These are phyloP conservation scores for Taenaris catops DNA, from an alignment of 2,888 invertebrate species.

Conservation along the genomic window DNA sequence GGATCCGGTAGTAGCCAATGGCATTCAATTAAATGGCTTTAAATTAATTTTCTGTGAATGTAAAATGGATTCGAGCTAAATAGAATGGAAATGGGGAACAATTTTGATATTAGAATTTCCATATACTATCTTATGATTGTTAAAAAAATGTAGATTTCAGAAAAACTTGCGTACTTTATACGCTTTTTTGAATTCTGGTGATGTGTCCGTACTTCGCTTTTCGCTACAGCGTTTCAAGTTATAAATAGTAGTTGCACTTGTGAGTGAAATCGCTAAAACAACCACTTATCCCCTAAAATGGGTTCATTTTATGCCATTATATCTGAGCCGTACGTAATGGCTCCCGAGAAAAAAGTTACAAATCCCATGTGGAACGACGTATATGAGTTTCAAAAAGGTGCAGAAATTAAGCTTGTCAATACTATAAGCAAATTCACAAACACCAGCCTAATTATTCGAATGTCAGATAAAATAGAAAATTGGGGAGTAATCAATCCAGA, in stretches of 20 bases:
- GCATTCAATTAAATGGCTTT: conserved; percentile 7
- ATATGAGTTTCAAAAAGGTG: conserved; percentile 57
- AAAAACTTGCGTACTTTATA: no score
- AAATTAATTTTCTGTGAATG: conserved; percentile 7
- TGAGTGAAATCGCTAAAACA: no score
- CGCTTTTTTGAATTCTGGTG: no score
- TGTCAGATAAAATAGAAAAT: conserved; percentile 54
- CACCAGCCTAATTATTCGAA: conserved; percentile 58
- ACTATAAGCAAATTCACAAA: conserved; percentile 68
- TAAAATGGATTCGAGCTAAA: conserved; percentile 6
- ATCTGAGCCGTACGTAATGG: conserved; percentile 71
- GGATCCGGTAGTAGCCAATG: conserved; percentile 5
- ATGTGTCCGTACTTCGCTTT: no score
- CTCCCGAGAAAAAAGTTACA: conserved; percentile 44
- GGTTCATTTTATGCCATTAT: conserved; percentile 63
- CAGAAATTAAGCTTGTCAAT: conserved; percentile 67
- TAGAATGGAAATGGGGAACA: not conserved
- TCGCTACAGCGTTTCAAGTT: no score
- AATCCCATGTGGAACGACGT: conserved; percentile 45
- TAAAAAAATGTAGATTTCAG: no score
- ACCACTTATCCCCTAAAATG: no score
- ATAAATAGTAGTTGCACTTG: no score
- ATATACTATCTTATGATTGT: no score
- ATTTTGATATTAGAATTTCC: conserved; percentile 3
- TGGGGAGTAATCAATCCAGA: conserved; percentile 56